A percentile compares a stretch with the other conserved stretches of the same genome.
These are phyloP conservation scores for Trachemys scripta DNA, from an alignment of 2,113 vertebrate genomes.

Conservation along the genomic window DNA sequence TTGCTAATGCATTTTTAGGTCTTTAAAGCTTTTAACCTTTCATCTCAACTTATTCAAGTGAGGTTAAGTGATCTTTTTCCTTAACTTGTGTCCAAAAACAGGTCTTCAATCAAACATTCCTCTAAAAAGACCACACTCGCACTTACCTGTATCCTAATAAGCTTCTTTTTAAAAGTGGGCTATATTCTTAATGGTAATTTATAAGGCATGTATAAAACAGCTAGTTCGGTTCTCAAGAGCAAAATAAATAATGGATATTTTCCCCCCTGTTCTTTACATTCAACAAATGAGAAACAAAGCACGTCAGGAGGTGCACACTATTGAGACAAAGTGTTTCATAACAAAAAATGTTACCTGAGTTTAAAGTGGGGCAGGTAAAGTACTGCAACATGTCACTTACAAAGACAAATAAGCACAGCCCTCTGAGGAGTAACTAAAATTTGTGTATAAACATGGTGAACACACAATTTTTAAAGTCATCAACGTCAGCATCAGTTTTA, in stretches of 20 bases:
- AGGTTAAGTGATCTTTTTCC: constrained; percentile 80
- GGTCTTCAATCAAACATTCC: constrained; percentile 79
- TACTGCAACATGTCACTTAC: not conserved
- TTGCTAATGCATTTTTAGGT: constrained; percentile 82
- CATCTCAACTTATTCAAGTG: constrained; percentile 81
- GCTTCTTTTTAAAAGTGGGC: constrained; percentile 49
- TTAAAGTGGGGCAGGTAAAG: constrained; percentile 21
- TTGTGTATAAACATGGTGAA: not conserved
- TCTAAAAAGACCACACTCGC: constrained; percentile 72
- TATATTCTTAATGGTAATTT: constrained; percentile 55
- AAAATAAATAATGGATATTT: constrained; percentile 27
- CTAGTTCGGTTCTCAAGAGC: constrained; percentile 18
- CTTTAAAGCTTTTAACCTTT: constrained; percentile 87
- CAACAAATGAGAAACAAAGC: constrained; percentile 19
- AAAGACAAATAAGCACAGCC: not conserved
- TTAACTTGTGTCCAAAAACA: constrained; percentile 77
- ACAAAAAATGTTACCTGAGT: not conserved
- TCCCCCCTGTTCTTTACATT: not conserved
- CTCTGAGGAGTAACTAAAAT: not conserved
- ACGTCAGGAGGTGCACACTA: not conserved
- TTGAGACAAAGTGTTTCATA: not conserved
- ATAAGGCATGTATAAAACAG: constrained; percentile 46
- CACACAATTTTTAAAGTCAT: not conserved
- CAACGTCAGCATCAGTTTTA: not conserved
- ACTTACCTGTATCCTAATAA: constrained; percentile 64